These are phyloP conservation scores for Tortricodes alternella DNA, from an alignment of 2,888 invertebrate genomes.

Conservation along the genomic window DNA sequence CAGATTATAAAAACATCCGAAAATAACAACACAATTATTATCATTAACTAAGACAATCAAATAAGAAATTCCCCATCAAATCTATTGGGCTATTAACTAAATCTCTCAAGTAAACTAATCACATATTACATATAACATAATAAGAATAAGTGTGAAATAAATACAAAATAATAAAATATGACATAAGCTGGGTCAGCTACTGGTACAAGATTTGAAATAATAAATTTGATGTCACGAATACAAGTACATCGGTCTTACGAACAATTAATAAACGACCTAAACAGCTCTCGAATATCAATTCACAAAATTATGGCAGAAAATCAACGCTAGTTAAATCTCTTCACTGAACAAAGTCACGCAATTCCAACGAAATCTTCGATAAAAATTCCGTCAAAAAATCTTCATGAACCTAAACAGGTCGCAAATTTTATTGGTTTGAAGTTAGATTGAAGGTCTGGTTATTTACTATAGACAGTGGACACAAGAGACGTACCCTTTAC, in stretches of 20 bases:
- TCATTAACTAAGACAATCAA: background rate
- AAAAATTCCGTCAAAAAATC: no score
- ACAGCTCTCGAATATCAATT: conserved; percentile 13
- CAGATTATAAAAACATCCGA: conserved; percentile 11
- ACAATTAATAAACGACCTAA: conserved; percentile 4
- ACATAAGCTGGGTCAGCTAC: no score
- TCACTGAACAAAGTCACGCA: no score
- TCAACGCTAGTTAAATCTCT: conserved; percentile 13
- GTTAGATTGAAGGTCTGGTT: conserved; percentile 14
- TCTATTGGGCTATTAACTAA: no score
- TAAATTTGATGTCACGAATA: background rate
- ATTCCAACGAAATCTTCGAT: background rate
- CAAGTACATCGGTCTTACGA: background rate
- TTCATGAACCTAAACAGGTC: conserved; percentile 3
- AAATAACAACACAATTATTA: conserved; percentile 10
- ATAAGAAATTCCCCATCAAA: background rate
- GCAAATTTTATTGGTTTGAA: conserved; percentile 6
- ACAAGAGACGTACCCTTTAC: conserved; percentile 30
- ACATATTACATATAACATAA: no score
- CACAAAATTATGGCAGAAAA: conserved; percentile 15
- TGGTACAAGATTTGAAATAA: no score
- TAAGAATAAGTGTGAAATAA: background rate
- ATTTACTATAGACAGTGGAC: conserved; percentile 29
- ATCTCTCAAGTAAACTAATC: no score
- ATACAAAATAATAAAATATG: background rate